phyloP scores from a whole-genome alignment of 2,113 vertebrate species.

The Ovis canadensis region DNA sequence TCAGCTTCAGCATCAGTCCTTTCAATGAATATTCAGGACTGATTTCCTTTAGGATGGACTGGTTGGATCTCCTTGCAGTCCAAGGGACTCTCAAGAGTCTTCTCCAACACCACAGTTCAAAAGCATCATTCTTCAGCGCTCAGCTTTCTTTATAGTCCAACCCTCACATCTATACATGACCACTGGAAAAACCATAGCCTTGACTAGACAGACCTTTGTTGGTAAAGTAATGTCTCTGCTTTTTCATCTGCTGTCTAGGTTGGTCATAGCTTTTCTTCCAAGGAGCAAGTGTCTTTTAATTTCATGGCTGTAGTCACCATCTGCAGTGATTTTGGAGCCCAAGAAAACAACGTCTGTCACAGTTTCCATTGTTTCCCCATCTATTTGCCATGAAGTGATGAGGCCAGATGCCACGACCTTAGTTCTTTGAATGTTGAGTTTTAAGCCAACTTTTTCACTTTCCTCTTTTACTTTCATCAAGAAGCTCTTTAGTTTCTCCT shows the following conservation, averaged over 20 bases:
- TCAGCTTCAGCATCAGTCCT: not conserved
- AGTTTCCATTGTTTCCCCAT: not conserved
- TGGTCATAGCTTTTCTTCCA: not conserved
- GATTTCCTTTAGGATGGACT: not conserved
- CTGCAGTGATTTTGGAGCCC: not conserved
- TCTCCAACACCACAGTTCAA: not conserved
- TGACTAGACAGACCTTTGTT: not conserved
- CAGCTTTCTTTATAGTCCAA: not conserved
- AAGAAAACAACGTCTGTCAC: not conserved
- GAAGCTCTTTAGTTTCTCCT: not conserved
- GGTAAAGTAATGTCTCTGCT: not conserved
- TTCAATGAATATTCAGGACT: not conserved
- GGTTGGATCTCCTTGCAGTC: not conserved
- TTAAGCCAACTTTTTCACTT: not conserved
- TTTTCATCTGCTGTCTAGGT: not conserved
- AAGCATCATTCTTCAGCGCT: not conserved
- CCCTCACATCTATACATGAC: not conserved
- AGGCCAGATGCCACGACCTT: not conserved
- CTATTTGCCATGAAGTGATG: not conserved
- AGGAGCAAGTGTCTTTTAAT: not conserved
- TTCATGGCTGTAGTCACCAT: not conserved
- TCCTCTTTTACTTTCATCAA: not conserved
- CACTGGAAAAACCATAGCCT: not conserved
- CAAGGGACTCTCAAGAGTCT: not conserved
- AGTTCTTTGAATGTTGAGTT: not conserved